Evolutionary conservation across 1,140 invertebrate genomes (phyloP).

Genomic region (Charaxes varanes): DNA sequence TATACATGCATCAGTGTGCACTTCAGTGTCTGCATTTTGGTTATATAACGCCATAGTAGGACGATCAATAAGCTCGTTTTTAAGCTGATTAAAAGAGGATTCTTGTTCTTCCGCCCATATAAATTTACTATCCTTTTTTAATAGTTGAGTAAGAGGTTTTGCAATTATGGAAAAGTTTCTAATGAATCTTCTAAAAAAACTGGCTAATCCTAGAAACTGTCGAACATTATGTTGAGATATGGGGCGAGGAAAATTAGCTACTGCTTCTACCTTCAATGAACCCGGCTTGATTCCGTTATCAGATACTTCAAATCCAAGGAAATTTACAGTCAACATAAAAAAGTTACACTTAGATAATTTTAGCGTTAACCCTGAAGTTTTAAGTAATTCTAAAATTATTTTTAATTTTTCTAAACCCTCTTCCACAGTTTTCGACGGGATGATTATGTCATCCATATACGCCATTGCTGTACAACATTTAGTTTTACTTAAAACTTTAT

Average conservation of each 20-base stretch:
- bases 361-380: too few species aligned
- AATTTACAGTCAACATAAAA: slow-evolving; percentile 10
- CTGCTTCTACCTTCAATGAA: slow-evolving; percentile 13
- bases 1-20: too few species aligned
- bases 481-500: too few species aligned
- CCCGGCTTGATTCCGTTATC: slow-evolving; percentile 11
- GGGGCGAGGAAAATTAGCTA: slow-evolving; percentile 15
- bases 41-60: slow-evolving; percentile 40
- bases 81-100: slow-evolving; percentile 16
- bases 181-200: slow-evolving; percentile 45
- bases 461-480: too few species aligned
- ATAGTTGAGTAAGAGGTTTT: slow-evolving; percentile 29
- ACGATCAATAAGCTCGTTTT: slow-evolving; percentile 12
- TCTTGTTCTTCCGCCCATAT: slow-evolving; percentile 15
- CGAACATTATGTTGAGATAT: slow-evolving; percentile 15
- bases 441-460: too few species aligned
- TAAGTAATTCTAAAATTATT: slow-evolving; percentile 10
- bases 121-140: slow-evolving; percentile 26
- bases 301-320: slow-evolving; percentile 18
- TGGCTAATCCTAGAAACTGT: slow-evolving; percentile 24
- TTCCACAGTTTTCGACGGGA: slow-evolving; percentile 7
- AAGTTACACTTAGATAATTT: slow-evolving; percentile 22
- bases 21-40: slow-evolving; percentile 34
- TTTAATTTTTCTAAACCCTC: slow-evolving; percentile 9
- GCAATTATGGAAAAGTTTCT: slow-evolving; percentile 29